Evolutionary conservation across 2,113 vertebrate genomes (phyloP).

Genomic region (Gulo gulo): DNA sequence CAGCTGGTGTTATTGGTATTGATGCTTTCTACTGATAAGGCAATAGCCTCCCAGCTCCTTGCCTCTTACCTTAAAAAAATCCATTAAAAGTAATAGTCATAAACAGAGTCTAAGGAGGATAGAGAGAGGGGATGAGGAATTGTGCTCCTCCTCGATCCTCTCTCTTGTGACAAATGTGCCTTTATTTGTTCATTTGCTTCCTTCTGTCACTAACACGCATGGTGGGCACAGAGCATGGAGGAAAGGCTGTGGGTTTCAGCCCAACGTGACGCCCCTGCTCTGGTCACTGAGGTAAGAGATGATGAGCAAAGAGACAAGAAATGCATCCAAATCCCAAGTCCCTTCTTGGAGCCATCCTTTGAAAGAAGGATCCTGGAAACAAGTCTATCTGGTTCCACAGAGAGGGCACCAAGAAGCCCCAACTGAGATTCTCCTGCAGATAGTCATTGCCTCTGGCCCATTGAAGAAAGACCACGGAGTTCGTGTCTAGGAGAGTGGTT

Average conservation of each 20-base stretch:
- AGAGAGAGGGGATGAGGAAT: neutral
- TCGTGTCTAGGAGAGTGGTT: neutral
- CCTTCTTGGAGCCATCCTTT: neutral
- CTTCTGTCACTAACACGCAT: neutral
- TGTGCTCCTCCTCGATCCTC: neutral
- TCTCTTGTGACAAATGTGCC: neutral
- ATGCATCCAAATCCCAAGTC: neutral
- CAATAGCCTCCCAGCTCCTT: neutral
- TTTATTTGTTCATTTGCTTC: neutral
- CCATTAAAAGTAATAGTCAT: neutral
- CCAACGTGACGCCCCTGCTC: accelerated
- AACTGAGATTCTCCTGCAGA: no score
- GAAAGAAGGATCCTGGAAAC: neutral
- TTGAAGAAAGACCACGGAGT: accelerated
- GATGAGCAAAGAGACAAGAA: neutral
- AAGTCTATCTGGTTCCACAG: neutral
- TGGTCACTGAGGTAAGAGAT: neutral
- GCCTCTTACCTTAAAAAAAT: neutral
- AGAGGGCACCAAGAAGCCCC: neutral
- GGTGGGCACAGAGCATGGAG: neutral
- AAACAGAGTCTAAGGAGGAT: neutral
- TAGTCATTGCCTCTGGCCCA: neutral
- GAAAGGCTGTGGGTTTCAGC: neutral
- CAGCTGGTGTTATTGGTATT: neutral
- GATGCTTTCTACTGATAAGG: neutral